A percentile compares a stretch with the other conserved stretches of the same genome.
Evolutionary conservation across 2,113 vertebrate genomes (phyloP).

Genomic region (Tachuris rubrigastra): DNA sequence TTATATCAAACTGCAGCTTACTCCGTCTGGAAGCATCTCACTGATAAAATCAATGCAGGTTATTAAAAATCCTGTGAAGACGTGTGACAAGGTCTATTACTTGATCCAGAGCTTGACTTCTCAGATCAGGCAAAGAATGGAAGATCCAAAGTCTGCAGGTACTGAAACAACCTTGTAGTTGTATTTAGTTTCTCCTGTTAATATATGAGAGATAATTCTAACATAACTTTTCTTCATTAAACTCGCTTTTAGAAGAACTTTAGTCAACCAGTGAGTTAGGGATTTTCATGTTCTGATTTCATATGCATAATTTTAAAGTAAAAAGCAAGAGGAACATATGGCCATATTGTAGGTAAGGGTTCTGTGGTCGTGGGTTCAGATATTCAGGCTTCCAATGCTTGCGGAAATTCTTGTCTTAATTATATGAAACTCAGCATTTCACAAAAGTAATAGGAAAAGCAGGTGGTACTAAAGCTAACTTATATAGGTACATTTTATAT

Average conservation of each 20-base stretch:
- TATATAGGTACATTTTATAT: not conserved
- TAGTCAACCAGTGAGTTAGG: not conserved
- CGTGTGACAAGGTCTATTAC: conserved; percentile 88
- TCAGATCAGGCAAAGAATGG: conserved; percentile 88
- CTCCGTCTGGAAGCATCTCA: conserved; percentile 85
- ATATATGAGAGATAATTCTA: not conserved
- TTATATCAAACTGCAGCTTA: conserved; percentile 77
- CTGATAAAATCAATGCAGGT: conserved; percentile 89
- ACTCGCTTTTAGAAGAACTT: not conserved
- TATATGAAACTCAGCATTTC: not conserved
- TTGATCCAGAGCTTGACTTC: conserved; percentile 88
- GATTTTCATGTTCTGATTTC: not conserved
- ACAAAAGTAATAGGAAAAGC: not conserved
- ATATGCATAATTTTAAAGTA: not conserved
- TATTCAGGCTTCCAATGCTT: not conserved
- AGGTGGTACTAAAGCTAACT: not conserved
- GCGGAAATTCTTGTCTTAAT: not conserved
- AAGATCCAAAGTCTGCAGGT: conserved; percentile 88
- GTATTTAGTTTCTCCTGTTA: not conserved
- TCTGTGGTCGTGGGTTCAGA: not conserved
- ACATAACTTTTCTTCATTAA: not conserved
- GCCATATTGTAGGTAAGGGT: not conserved
- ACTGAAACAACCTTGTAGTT: conserved; percentile 3
- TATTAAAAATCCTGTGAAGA: conserved; percentile 89
- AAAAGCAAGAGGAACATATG: not conserved